These are phyloP conservation scores for Elmis aenea DNA, from an alignment of 2,888 invertebrate genomes.

Conservation along the genomic window DNA sequence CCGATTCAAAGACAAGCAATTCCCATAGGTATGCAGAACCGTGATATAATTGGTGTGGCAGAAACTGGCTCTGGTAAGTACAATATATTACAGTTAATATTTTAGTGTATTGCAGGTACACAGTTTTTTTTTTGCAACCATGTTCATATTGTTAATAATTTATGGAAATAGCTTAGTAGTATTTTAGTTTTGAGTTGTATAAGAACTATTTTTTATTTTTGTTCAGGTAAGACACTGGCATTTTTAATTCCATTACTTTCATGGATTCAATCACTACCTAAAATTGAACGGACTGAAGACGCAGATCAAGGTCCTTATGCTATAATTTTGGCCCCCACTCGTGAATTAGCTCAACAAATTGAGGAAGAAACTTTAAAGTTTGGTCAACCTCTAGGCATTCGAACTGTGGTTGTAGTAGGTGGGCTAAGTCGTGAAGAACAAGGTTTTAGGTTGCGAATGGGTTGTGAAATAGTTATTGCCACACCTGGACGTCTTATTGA, in stretches of 20 bases:
- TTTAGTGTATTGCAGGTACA: no score
- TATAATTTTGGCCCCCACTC: conserved; percentile 97
- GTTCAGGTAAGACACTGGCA: conserved; percentile 91
- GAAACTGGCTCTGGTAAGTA: conserved; percentile 72
- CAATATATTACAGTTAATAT: conserved; percentile 1
- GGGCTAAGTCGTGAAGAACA: conserved; percentile 97
- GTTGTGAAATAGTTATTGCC: conserved; percentile 99
- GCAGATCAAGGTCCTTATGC: conserved; percentile 97
- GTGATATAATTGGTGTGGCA: conserved; percentile 98
- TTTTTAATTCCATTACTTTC: conserved; percentile 94
- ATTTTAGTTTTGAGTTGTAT: no score
- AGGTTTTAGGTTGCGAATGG: conserved; percentile 91
- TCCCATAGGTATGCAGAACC: conserved; percentile 91
- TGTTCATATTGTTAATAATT: no score
- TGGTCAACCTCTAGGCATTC: conserved; percentile 85
- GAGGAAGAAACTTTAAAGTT: conserved; percentile 99
- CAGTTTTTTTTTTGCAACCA: no score
- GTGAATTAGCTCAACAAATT: conserved; percentile 98
- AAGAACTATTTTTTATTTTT: no score
- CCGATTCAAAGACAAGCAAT: conserved; percentile 99
- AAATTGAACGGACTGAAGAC: conserved; percentile 86
- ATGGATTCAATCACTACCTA: conserved; percentile 97
- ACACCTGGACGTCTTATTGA: conserved; percentile 99
- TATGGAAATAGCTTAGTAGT: no score
- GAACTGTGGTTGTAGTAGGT: conserved; percentile 97